These are phyloP conservation scores for Pangasius krempfi DNA, from an alignment of 2,797 vertebrate species.

Conservation along the genomic window DNA sequence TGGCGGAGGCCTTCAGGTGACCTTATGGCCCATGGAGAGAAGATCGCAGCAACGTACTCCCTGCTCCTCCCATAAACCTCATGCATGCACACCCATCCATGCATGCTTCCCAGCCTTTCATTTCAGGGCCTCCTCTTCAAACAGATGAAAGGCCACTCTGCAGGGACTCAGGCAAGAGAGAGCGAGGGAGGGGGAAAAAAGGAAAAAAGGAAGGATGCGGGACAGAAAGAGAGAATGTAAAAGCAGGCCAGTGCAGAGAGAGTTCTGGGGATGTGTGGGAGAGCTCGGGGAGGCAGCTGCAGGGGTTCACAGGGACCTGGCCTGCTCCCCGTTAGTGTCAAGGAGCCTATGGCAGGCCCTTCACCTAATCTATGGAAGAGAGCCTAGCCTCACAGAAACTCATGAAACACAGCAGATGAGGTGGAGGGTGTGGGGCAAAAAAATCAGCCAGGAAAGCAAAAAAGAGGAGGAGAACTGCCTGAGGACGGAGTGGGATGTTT, in stretches of 20 bases:
- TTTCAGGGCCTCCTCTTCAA: conserved; percentile 82
- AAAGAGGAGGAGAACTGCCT: conserved; percentile 19
- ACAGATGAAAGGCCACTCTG: conserved; percentile 83
- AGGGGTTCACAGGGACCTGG: conserved; percentile 63
- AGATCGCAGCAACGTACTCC: conserved; percentile 43
- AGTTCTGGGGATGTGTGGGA: conserved; percentile 49
- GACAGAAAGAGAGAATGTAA: conserved; percentile 65
- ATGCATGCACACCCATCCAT: conserved; percentile 55
- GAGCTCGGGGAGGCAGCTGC: conserved; percentile 47
- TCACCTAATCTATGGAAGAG: conserved; percentile 61
- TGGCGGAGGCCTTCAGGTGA: conserved; percentile 44
- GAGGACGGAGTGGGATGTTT: conserved; percentile 47
- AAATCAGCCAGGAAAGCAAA: conserved; percentile 33
- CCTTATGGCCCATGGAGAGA: conserved; percentile 38
- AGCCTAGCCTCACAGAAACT: conserved; percentile 53
- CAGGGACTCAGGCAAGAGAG: conserved; percentile 73
- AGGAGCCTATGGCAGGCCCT: conserved; percentile 68
- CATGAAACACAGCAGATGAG: conserved; percentile 41
- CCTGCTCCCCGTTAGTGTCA: conserved; percentile 72
- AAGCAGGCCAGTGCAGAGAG: conserved; percentile 63
- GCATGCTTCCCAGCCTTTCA: conserved; percentile 72
- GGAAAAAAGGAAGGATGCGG: conserved; percentile 38
- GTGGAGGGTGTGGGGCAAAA: conserved; percentile 28
- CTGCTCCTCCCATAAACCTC: conserved; percentile 21
- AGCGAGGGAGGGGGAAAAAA: conserved; percentile 51